A percentile compares a stretch with the other conserved stretches of the same genome.
These are phyloP conservation scores for Hycleus cichorii DNA, from an alignment of 1,140 invertebrate species.

Conservation along the genomic window DNA sequence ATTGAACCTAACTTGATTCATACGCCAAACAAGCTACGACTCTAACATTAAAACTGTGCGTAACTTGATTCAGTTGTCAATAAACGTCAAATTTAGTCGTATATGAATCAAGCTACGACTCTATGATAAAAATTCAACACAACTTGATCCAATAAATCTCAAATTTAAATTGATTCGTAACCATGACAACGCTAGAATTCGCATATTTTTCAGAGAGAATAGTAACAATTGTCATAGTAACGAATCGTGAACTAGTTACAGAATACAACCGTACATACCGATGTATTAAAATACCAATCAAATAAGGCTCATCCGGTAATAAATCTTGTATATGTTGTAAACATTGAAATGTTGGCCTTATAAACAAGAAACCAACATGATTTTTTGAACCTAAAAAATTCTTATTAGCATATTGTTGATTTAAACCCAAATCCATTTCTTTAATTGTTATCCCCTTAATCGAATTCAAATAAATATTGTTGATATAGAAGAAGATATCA, in stretches of 20 bases:
- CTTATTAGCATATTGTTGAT: conserved; percentile 43
- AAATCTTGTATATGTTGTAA: conserved; percentile 58
- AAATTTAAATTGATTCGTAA: too few relatives aligned
- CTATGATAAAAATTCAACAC: too few relatives aligned
- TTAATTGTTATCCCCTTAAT: conserved; percentile 64
- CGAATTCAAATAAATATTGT: conserved; percentile 69
- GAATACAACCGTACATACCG: conserved; percentile 46
- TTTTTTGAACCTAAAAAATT: conserved; percentile 72
- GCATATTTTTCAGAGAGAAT: not conserved
- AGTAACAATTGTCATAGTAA: not conserved
- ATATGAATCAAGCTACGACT: too few relatives aligned
- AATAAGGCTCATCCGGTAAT: conserved; percentile 66
- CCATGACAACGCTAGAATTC: too few relatives aligned
- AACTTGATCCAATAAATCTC: too few relatives aligned
- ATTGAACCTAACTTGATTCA: too few relatives aligned
- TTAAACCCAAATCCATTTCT: conserved; percentile 62
- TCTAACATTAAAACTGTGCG: too few relatives aligned
- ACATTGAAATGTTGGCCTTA: conserved; percentile 77
- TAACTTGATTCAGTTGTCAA: too few relatives aligned
- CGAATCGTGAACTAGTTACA: too few relatives aligned
- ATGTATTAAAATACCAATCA: conserved; percentile 76
- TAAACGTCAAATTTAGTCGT: too few relatives aligned
- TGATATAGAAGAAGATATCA: conserved; percentile 72
- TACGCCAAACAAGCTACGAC: too few relatives aligned
- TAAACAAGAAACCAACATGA: conserved; percentile 78